These are phyloP conservation scores for Paraescarpia echinospica DNA, from an alignment of 1,140 invertebrate species.

Conservation along the genomic window DNA sequence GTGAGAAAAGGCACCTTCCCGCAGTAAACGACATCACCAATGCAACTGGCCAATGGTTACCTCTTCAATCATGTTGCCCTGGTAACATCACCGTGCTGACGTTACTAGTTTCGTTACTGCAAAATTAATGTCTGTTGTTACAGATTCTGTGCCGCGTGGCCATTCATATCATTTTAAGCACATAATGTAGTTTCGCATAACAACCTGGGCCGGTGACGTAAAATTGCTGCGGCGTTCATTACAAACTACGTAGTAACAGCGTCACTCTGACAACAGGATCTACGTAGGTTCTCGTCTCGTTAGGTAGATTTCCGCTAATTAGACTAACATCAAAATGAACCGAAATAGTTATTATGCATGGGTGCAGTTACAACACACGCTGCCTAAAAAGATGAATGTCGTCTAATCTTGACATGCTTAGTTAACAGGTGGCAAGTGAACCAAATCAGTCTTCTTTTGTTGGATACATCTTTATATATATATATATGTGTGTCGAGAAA, in stretches of 20 bases:
- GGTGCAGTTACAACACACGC: background rate
- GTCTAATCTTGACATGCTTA: background rate
- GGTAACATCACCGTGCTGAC: background rate
- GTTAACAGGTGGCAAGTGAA: background rate
- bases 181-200: background rate
- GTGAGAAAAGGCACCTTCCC: background rate
- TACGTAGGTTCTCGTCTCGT: background rate
- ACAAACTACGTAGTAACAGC: background rate
- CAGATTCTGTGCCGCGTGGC: background rate
- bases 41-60: background rate
- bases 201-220: background rate
- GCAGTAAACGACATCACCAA: background rate
- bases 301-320: background rate
- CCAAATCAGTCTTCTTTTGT: background rate
- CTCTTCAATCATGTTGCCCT: background rate
- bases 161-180: slow-evolving; percentile 1
- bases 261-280: background rate
- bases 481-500: too few relatives aligned
- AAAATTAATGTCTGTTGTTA: slow-evolving; percentile 6
- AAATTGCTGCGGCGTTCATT: background rate
- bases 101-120: background rate
- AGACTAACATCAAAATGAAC: background rate
- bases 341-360: background rate
- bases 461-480: too few relatives aligned
- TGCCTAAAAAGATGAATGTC: background rate